These are phyloP conservation scores for Sebastes vulpes DNA, from an alignment of 2,797 vertebrate species.

Conservation along the genomic window DNA sequence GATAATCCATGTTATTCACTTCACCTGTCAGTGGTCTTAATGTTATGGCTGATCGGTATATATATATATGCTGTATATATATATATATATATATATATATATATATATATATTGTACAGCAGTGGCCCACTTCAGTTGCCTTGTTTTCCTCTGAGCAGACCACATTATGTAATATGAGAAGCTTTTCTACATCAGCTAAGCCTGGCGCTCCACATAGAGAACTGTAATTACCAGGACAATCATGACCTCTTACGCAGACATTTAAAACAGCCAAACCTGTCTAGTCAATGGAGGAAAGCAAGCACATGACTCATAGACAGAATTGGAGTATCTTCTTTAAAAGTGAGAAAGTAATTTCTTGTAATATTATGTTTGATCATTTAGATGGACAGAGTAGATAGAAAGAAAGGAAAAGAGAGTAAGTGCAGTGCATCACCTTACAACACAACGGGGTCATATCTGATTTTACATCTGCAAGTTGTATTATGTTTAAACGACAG, in stretches of 20 bases:
- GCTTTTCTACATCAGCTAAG: background rate
- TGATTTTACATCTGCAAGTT: background rate
- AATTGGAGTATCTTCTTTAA: background rate
- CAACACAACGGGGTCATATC: background rate
- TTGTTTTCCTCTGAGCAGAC: background rate
- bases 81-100: too few species aligned
- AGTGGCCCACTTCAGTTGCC: background rate
- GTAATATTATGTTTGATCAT: background rate
- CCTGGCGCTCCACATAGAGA: background rate
- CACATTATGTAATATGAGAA: slow-evolving; percentile 18
- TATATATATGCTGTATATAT: too few species aligned
- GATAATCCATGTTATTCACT: too few species aligned
- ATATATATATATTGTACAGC: background rate
- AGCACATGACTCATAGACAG: background rate
- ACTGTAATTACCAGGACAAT: background rate
- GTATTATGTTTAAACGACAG: background rate
- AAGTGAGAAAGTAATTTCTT: background rate
- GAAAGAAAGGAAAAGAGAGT: background rate
- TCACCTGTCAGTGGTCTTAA: too few species aligned
- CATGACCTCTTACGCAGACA: slow-evolving; percentile 1
- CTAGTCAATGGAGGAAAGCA: background rate
- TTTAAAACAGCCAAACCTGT: background rate
- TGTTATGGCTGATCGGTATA: too few species aligned
- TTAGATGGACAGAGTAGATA: background rate
- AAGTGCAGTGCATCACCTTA: background rate